Conservation (phyloP, 2,113 vertebrate species). For the Brevimyrus niger region DNA sequence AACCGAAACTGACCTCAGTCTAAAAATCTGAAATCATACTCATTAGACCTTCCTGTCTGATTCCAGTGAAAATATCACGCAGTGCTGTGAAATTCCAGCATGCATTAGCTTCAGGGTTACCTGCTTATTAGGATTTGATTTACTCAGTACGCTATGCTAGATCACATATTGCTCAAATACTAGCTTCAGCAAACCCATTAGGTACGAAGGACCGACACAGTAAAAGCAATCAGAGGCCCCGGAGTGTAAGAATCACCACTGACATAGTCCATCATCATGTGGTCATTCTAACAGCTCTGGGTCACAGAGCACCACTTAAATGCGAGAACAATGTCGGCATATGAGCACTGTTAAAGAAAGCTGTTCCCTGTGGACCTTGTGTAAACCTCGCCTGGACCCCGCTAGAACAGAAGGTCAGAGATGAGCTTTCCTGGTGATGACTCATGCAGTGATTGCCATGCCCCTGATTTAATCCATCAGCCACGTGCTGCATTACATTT, state of each 20-base stretch:
- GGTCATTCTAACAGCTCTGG: neutral
- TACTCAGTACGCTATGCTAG: neutral
- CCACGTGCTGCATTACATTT: neutral
- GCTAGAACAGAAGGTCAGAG: neutral
- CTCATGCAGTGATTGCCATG: neutral
- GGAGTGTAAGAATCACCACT: neutral
- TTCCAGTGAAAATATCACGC: neutral
- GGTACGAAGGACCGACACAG: neutral
- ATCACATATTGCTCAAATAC: neutral
- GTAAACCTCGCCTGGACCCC: neutral
- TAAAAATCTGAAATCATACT: neutral
- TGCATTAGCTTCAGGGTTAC: neutral
- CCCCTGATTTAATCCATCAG: neutral
- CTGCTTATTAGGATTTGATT: neutral
- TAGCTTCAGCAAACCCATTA: neutral
- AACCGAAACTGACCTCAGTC: neutral
- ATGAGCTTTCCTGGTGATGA: neutral
- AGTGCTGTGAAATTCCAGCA: neutral
- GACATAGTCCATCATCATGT: neutral
- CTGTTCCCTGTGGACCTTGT: neutral
- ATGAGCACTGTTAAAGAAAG: neutral
- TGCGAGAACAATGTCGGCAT: neutral
- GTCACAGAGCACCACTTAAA: neutral
- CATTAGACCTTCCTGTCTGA: neutral
- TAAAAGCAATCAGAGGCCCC: neutral